These are phyloP conservation scores for Danionella cerebrum DNA, from an alignment of 2,113 vertebrate species.

Conservation along the genomic window DNA sequence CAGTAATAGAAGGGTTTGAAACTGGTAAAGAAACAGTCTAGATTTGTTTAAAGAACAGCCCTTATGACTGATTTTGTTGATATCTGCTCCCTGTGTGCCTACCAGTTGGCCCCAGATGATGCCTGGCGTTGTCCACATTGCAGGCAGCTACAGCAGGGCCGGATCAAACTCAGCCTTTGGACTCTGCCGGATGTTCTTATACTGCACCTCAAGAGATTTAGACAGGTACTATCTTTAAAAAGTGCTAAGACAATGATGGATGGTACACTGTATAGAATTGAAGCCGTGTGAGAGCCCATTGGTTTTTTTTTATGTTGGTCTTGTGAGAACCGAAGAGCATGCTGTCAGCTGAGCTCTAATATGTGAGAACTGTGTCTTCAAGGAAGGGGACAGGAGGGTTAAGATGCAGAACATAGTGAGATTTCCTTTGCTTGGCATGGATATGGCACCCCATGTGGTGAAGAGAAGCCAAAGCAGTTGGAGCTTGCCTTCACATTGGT, in stretches of 20 bases:
- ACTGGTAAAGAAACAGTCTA: background rate
- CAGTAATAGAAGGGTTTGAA: conserved; percentile 22
- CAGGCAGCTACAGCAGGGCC: conserved; percentile 96
- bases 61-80: conserved; percentile 44
- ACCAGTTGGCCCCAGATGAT: conserved; percentile 89
- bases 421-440: conserved; percentile 87
- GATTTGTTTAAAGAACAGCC: conserved; percentile 3
- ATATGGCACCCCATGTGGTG: conserved; percentile 97
- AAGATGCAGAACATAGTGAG: conserved; percentile 95
- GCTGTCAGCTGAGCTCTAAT: background rate
- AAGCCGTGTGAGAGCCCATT: background rate
- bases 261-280: background rate
- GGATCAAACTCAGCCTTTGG: conserved; percentile 94
- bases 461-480: conserved; percentile 98
- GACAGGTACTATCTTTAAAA: conserved; percentile 72
- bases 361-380: background rate
- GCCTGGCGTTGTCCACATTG: conserved; percentile 98
- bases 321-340: no score
- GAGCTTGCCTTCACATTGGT: conserved; percentile 96
- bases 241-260: background rate
- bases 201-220: conserved; percentile 91
- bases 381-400: conserved; percentile 89
- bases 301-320: no score
- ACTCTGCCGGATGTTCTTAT: conserved; percentile 95
- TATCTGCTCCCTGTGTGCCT: conserved; percentile 34